Base-by-base conservation (phyloP, 2,113 vertebrate genomes). In the Oryzias javanicus region DNA sequence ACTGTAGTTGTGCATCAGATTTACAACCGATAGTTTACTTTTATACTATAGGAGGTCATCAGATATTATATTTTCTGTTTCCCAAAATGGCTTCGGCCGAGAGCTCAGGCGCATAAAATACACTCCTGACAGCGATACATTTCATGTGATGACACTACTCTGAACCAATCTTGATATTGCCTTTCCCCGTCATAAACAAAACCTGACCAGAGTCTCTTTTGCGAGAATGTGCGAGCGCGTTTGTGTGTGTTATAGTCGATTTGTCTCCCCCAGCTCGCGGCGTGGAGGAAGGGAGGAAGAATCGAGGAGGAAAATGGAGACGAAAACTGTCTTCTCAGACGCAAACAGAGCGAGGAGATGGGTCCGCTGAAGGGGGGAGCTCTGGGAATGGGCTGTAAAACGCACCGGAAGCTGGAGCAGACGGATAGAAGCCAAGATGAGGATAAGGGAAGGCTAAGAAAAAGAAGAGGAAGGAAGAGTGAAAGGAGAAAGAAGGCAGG, bases 111-210 rank as follows among this genome's bases (percentile, higher is more conserved):
- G 41, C 81, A 88, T 88, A 88, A 87, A 90, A 85, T 82, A 82
- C 14, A 58, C 74, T 75, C 65, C 61, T 84, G 83, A 86, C 86
- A 84, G 80, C 49, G 82, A 88, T 88, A 84, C 88, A 86, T 88
- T 85, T 85, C 85, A 86, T 65, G 72, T 87, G 86, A 90, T 90
- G 86, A 87, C 88, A 88, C 85, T 82, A 74, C 86, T 90, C 86
- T 78, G 76, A 86, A 87, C 88, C 86, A 87, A 88, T 90, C 88
- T 81, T 40, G 80, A 90, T 90, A 90, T 90, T 90, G 80, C 79
- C 82, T 90, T 88, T 84, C 88, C 79, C 54, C 60, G 78, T 80
- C 83, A 81, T 88, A 89, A 89, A 89, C 83, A 85, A 82, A 88
- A 82, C 70, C 86, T 75, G 85, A 86, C 85, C 85, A 83, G 85